Evolutionary conservation across 2,888 invertebrate genomes (phyloP).

Genomic region (Himalopsyche japonica): DNA sequence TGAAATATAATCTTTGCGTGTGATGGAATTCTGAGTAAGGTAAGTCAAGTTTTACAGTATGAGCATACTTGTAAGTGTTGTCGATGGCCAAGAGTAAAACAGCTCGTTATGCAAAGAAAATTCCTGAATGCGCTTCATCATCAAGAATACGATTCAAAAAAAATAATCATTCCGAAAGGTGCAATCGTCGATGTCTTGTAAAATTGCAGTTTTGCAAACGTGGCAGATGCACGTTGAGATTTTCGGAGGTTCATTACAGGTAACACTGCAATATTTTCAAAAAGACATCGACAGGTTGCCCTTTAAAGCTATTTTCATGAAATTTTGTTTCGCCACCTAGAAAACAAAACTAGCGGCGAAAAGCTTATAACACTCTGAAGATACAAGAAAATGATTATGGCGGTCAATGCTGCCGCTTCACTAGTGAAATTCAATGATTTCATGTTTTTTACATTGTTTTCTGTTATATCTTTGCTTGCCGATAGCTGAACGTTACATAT

Average conservation of each 20-base stretch:
- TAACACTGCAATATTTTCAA: conserved; percentile 1
- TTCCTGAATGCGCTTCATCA: background rate
- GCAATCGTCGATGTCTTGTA: conserved; percentile 34
- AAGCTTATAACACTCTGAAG: conserved; percentile 41
- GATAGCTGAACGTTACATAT: background rate
- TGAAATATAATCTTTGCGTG: background rate
- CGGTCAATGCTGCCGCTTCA: conserved; percentile 4
- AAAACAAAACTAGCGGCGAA: conserved; percentile 61
- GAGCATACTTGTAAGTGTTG: background rate
- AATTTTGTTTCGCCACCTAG: conserved; percentile 69
- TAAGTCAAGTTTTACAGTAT: too few species aligned
- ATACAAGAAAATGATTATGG: conserved; percentile 15
- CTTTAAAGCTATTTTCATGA: conserved; percentile 60
- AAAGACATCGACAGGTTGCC: conserved; percentile 41
- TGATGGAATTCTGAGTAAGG: background rate
- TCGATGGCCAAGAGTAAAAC: background rate
- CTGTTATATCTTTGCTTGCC: background rate
- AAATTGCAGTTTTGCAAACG: background rate
- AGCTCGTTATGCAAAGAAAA: background rate
- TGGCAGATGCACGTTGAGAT: background rate
- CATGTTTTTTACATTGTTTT: background rate
- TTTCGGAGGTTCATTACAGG: background rate
- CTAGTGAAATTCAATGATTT: conserved; percentile 9
- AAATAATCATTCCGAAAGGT: conserved; percentile 32
- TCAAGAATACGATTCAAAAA: conserved; percentile 10